Percentiles rank a stretch among this genome's conserved stretches.
These are phyloP conservation scores for Toxotes jaculatrix DNA, from an alignment of 2,113 vertebrate genomes.

Conservation along the genomic window DNA sequence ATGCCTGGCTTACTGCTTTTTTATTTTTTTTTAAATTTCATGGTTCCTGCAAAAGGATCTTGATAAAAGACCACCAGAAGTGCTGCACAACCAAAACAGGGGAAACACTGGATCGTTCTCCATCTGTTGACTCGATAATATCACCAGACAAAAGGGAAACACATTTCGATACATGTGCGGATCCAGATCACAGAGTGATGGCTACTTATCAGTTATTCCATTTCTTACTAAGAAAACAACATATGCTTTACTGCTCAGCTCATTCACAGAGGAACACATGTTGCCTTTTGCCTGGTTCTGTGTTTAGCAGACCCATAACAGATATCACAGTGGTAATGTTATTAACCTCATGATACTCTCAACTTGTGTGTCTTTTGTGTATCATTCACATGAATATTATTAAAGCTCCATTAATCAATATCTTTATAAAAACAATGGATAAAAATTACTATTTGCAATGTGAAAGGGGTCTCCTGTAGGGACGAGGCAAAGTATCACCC, in stretches of 20 bases:
- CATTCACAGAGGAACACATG: neutral
- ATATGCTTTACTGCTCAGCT: conserved; percentile 34
- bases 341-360: neutral
- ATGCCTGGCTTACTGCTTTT: conserved; percentile 30
- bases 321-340: neutral
- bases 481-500: neutral
- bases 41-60: conserved; percentile 36
- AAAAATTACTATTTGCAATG: neutral
- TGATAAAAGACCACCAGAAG: conserved; percentile 54
- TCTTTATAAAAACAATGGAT: neutral
- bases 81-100: neutral
- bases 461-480: neutral
- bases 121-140: conserved; percentile 33
- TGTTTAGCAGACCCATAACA: conserved; percentile 25
- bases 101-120: neutral
- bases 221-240: conserved; percentile 18
- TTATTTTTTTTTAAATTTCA: conserved; percentile 52
- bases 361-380: neutral
- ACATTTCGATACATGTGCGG: neutral
- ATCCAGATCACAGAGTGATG: conserved; percentile 18
- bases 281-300: conserved; percentile 4
- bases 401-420: neutral
- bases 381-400: neutral
- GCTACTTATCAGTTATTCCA: conserved; percentile 35
- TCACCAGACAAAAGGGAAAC: conserved; percentile 7